Conservation (phyloP, 2,113 vertebrate genomes). For the Typhlomys cinereus region DNA sequence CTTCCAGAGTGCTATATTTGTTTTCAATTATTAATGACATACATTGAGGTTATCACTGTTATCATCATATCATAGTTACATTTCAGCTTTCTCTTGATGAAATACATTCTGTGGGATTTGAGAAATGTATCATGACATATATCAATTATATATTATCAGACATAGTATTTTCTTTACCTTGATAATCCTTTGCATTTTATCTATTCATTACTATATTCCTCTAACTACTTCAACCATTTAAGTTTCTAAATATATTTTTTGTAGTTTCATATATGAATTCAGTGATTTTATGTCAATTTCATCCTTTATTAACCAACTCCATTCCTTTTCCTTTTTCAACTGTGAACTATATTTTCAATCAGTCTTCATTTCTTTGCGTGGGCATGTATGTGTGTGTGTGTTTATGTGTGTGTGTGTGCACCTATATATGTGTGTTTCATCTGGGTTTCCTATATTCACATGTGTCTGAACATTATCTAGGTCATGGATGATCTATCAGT, state of each 20-base stretch:
- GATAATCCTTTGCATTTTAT: not conserved
- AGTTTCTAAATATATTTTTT: not conserved
- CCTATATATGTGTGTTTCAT: too few species aligned
- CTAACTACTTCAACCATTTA: not conserved
- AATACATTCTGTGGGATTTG: not conserved
- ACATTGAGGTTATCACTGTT: not conserved
- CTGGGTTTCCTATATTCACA: too few species aligned
- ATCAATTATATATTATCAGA: not conserved
- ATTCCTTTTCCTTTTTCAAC: too few species aligned
- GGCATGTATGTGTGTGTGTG: too few species aligned
- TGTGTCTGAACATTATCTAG: too few species aligned
- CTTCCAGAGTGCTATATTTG: not conserved
- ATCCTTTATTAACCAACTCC: too few species aligned
- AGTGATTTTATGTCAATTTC: too few species aligned
- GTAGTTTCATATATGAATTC: too few species aligned
- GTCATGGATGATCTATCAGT: too few species aligned
- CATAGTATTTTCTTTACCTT: not conserved
- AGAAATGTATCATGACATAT: not conserved
- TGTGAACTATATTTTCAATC: too few species aligned
- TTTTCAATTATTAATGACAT: not conserved
- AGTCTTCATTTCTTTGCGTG: too few species aligned
- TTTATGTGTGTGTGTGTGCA: too few species aligned
- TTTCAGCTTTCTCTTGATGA: not conserved
- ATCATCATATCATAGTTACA: not conserved
- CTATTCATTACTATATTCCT: not conserved